Evolutionary conservation across 2,113 vertebrate species (phyloP), one percentile per base, ranked within the genome.

Genomic region (Myodes glareolus): DNA sequence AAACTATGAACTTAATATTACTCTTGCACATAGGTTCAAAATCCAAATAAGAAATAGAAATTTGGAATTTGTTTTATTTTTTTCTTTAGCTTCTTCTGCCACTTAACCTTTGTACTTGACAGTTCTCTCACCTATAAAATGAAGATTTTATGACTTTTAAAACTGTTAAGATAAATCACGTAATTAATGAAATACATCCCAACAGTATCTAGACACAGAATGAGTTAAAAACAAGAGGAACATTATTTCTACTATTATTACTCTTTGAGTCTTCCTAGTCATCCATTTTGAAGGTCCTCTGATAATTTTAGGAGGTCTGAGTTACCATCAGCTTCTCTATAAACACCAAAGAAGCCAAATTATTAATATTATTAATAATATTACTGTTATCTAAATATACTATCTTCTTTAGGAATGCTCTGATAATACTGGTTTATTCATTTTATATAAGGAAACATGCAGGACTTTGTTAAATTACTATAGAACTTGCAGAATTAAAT

Each of bases 101-200:
- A 91, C 75, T 91, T 94, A 86, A 61, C 9, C 10, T 90, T n/a
- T 96, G n/a, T 80, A 92, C 78, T 90, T 4, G 33, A 85, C 11
- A 70, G 78, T 63, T 92, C 95, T n/a, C 21, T 75, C 63, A 92
- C 78, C 16, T 94, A 39, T 91, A 91, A 94, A 91, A 81, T 81
- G 9, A 72, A 97, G 42, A 68, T 75, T 33, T 70, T 86, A 81
- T 63, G 92, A 29, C 84, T 92, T 17, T 29, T 90, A 61, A 50
- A 29, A 77, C 9, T 94, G 21, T 90, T 72, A 95, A 86, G 84
- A 87, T 86, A 76, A 90, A 76, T 72, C 65, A 89, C 39, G 73
- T 42, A 88, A 92, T 12, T 93, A 94, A 92, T 75, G 33, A 94
- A 97, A 95, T 89, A 97, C 11, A 88, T 13, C 45, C 94, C 76